phyloP scores from a whole-genome alignment of 2,888 invertebrate species.

The Drosophila flavopinicola region DNA sequence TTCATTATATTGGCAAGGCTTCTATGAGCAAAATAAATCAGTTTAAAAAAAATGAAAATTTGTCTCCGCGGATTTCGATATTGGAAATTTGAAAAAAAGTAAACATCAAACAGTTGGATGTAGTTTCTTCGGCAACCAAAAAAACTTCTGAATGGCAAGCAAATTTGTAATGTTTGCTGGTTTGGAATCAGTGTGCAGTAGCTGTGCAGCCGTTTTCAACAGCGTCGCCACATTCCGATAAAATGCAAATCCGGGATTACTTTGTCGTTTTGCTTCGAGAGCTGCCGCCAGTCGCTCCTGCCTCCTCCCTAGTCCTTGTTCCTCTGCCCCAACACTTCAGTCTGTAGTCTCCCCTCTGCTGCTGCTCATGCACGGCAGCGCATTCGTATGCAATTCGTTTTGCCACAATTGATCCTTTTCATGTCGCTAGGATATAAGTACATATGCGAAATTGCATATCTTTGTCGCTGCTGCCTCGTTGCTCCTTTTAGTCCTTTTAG shows the following conservation, averaged over 20 bases:
- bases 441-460: constrained; percentile 81
- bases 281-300: constrained; percentile 49
- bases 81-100: no score
- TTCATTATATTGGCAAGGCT: not conserved
- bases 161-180: not conserved
- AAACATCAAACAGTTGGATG: no score
- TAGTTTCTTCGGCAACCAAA: not conserved
- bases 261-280: constrained; percentile 79
- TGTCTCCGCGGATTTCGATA: no score
- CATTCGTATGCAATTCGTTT: constrained; percentile 81
- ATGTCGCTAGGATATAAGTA: constrained; percentile 81
- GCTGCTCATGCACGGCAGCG: constrained; percentile 41
- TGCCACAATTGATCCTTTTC: constrained; percentile 81
- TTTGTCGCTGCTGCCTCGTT: constrained; percentile 63
- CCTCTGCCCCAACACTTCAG: not conserved
- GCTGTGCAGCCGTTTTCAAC: constrained; percentile 42
- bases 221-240: constrained; percentile 76
- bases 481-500: constrained; percentile 59
- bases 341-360: not conserved
- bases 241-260: constrained; percentile 81
- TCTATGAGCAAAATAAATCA: no score
- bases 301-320: not conserved
- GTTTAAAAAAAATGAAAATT: no score
- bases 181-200: constrained; percentile 40
- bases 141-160: not conserved